These are phyloP conservation scores for Trialeurodes vaporariorum DNA, from an alignment of 1,140 invertebrate genomes.

Conservation along the genomic window DNA sequence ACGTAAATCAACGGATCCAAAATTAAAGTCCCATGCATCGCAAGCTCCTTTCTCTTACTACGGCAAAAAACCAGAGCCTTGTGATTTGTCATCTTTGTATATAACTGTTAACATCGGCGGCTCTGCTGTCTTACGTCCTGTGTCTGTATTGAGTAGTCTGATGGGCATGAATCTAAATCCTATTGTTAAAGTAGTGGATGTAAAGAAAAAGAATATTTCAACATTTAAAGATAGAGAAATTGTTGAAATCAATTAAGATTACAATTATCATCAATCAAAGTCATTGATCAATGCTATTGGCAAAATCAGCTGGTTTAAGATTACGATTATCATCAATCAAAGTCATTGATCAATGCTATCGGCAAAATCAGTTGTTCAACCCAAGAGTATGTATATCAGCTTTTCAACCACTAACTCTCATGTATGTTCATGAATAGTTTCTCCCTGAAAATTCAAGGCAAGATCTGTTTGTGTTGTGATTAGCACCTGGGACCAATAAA, in stretches of 20 bases:
- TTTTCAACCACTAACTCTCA: too few species aligned
- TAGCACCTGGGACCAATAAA: too few species aligned
- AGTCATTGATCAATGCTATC: too few species aligned
- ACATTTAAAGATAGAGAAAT: not conserved
- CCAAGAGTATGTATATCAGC: too few species aligned
- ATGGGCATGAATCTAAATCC: not conserved
- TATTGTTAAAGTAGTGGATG: not conserved
- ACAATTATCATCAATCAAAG: too few species aligned
- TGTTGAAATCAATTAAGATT: not conserved
- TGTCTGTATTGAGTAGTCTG: not conserved
- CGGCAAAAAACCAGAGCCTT: not conserved
- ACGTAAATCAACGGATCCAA: not conserved
- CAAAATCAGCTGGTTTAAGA: too few species aligned
- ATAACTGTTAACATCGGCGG: not conserved
- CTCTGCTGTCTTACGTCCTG: not conserved
- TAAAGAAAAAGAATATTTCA: not conserved
- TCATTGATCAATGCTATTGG: too few species aligned
- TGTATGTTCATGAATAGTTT: too few species aligned
- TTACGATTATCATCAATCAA: too few species aligned
- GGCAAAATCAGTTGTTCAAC: too few species aligned
- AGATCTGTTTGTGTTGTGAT: too few species aligned
- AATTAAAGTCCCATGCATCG: not conserved
- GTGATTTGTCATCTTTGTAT: not conserved
- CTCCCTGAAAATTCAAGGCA: too few species aligned
- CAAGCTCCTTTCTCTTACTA: not conserved